Percentiles rank a stretch among this genome's conserved stretches.
These are phyloP conservation scores for Dipodomys spectabilis DNA, from an alignment of 2,113 vertebrate genomes.

Conservation along the genomic window DNA sequence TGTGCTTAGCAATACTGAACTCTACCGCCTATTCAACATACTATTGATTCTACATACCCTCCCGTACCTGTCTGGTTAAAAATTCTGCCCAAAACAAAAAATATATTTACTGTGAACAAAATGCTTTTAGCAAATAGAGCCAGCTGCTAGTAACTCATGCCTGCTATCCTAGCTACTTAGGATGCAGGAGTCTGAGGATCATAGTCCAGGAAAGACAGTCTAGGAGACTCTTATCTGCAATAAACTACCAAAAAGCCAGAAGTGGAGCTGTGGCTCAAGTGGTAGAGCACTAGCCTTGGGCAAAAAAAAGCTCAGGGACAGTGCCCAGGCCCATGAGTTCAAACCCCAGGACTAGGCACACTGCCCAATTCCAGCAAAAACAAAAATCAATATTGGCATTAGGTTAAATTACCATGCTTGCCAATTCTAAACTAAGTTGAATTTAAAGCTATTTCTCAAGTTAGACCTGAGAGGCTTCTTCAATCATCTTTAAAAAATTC, in stretches of 20 bases:
- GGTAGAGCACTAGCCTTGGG: too few species aligned
- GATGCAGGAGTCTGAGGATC: too few species aligned
- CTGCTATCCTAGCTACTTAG: too few species aligned
- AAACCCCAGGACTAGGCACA: not conserved
- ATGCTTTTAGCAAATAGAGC: too few species aligned
- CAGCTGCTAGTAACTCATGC: too few species aligned
- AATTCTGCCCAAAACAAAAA: not conserved
- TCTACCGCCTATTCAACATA: not conserved
- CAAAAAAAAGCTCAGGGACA: too few species aligned
- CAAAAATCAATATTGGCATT: constrained; percentile 13
- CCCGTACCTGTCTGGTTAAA: not conserved
- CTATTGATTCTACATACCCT: not conserved
- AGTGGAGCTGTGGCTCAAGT: too few species aligned
- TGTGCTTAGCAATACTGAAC: not conserved
- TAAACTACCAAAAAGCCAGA: too few species aligned
- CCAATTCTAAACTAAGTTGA: not conserved
- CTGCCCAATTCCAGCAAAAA: not conserved
- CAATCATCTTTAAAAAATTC: not conserved
- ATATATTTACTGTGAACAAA: not conserved
- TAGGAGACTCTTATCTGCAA: too few species aligned
- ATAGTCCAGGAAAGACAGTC: too few species aligned
- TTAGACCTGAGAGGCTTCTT: not conserved
- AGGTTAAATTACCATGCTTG: not conserved
- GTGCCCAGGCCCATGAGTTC: too few species aligned
- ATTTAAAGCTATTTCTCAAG: constrained; percentile 9